Evolutionary conservation across 2,888 invertebrate species (phyloP), one percentile per base, ranked within the genome.

Genomic region (Monochamus alternatus): DNA sequence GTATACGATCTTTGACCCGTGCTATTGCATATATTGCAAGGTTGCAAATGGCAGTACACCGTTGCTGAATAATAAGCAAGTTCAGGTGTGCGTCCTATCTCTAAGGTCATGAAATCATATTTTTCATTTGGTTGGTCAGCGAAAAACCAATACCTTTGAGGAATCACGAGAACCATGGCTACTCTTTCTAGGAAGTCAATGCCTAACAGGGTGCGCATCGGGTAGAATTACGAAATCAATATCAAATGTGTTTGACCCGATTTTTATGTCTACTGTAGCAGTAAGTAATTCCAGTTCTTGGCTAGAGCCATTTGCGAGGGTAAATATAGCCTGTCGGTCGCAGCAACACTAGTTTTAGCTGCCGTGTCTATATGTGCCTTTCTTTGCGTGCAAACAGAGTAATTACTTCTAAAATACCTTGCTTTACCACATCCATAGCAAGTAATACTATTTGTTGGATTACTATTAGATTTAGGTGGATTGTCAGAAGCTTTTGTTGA

Each of bases 121-220:
- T 8, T 12, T 38, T 64, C 0, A 22, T n/a, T n/a, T 44, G 73
- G 70, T 59, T 65, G 5, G 51, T 75, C 73, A 9, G 67, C 62
- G 47, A 67, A 77, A 55, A 43, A 65, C 73, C 75, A 75, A 30
- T 38, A 58, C n/a, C 67, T 31, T 60, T 75, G 78, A 38, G 78
- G 75, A 38, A 78, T 43, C 14, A 69, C 59, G 10, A 75, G 44
- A 14, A 73, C 60, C 10, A 78, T 75, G 22, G 44, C 66, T 9
- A 75, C 69, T 31, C 69, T 71, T 70, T 75, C 73, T 12, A 73
- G 44, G 63, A 78, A 75, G 47, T 78, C 78, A 14, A 78, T 74
- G 1, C 78, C 78, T 52, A 78, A 44, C 38, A 78, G 44, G 10
- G 78, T 78, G 8, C 70, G 68, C 77, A 5, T 71, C 59, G 12